Conservation (phyloP, 1,140 invertebrate genomes). For the Drosophila grimshawi region DNA sequence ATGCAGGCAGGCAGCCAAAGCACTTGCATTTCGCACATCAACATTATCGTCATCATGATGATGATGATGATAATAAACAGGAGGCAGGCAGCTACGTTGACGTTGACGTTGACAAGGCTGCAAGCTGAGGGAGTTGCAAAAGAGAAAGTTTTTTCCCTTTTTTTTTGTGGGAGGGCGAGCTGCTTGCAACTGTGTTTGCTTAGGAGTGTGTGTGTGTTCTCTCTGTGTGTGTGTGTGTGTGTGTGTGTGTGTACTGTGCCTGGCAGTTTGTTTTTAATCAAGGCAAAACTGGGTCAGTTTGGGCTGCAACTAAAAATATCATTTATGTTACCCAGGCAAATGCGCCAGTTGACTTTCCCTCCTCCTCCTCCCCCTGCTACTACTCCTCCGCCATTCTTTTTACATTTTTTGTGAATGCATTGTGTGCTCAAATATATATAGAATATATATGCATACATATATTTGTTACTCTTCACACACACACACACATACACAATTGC, state of each 20-base stretch:
- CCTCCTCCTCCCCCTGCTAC: conserved; percentile 19
- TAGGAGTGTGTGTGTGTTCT: conserved; percentile 41
- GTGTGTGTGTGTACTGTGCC: conserved; percentile 35
- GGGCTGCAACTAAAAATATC: conserved; percentile 81
- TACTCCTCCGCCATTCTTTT: conserved; percentile 3
- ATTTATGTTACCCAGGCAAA: conserved; percentile 73
- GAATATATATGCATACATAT: conserved; percentile 16
- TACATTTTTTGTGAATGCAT: conserved; percentile 39
- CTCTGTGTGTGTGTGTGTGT: conserved; percentile 18
- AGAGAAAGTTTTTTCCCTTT: conserved; percentile 64
- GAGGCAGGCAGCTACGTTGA: conserved; percentile 5
- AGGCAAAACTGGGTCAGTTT: conserved; percentile 79
- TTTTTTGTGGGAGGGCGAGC: not conserved
- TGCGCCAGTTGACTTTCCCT: conserved; percentile 73
- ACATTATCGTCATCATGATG: conserved; percentile 8
- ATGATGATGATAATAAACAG: conserved; percentile 10
- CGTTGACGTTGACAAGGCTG: conserved; percentile 48
- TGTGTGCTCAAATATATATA: conserved; percentile 35
- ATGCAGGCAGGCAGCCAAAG: conserved; percentile 25
- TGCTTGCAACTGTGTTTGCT: conserved; percentile 47
- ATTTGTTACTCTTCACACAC: conserved; percentile 22
- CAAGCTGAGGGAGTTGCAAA: conserved; percentile 53
- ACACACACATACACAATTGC: conserved; percentile 27
- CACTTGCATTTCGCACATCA: conserved; percentile 27
- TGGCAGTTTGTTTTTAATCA: conserved; percentile 83